These are phyloP conservation scores for Heliconius hewitsoni DNA, from an alignment of 1,140 invertebrate species.

Conservation along the genomic window DNA sequence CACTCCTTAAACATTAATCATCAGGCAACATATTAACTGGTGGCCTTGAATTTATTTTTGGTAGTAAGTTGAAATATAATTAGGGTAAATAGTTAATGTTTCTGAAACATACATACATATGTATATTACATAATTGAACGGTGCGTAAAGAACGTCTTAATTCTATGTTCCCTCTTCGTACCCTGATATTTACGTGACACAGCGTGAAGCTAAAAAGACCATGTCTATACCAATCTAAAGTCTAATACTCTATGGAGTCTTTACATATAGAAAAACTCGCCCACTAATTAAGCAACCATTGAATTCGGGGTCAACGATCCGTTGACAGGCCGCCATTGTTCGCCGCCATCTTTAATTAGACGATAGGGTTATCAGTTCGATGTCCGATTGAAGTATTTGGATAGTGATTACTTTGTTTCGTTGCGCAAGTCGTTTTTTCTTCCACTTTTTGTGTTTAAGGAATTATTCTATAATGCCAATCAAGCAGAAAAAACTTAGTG, in stretches of 20 bases:
- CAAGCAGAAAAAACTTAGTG: neutral
- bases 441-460: neutral
- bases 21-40: neutral
- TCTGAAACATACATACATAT: neutral
- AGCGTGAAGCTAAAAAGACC: neutral
- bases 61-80: neutral
- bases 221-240: neutral
- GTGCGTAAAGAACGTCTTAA: neutral
- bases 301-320: constrained; percentile 15
- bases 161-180: no score
- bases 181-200: no score
- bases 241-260: neutral
- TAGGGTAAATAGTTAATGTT: neutral
- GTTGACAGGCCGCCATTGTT: constrained; percentile 33
- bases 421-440: neutral
- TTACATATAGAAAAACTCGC: neutral
- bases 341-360: constrained; percentile 37
- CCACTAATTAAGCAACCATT: constrained; percentile 16
- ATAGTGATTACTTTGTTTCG: constrained; percentile 11
- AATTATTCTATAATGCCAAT: neutral
- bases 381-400: constrained; percentile 27
- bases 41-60: neutral
- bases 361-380: constrained; percentile 31
- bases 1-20: neutral
- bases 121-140: neutral